phyloP scores from a whole-genome alignment of 2,888 invertebrate species.

The Ormia ochracea region DNA sequence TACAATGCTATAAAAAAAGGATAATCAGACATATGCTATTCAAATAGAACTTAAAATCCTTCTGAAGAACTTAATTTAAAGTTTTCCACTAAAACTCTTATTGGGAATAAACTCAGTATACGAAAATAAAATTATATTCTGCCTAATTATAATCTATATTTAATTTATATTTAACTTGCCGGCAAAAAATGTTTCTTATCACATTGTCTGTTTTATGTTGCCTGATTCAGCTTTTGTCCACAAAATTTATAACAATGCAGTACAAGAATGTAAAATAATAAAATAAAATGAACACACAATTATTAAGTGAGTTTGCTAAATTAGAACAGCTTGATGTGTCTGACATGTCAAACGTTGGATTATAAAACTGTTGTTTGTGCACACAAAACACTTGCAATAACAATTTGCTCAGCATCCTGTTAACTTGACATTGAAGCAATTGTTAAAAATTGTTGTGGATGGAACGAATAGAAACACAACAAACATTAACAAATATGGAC shows the following conservation, averaged over 20 bases:
- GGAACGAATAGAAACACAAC: constrained; percentile 12
- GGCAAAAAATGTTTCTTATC: too few species aligned
- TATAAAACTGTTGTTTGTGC: constrained; percentile 26
- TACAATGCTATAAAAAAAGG: too few species aligned
- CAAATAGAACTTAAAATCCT: too few species aligned
- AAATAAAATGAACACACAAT: constrained; percentile 5
- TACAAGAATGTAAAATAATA: neutral
- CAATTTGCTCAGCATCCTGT: constrained; percentile 70
- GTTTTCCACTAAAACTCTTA: too few species aligned
- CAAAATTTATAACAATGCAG: neutral
- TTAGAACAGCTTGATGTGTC: constrained; percentile 41
- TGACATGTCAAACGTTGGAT: constrained; percentile 49
- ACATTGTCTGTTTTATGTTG: neutral
- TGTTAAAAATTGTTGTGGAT: constrained; percentile 41
- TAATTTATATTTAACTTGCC: too few species aligned
- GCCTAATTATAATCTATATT: too few species aligned
- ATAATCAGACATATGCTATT: too few species aligned
- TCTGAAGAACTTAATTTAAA: too few species aligned
- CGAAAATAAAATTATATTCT: too few species aligned
- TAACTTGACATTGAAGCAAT: constrained; percentile 69
- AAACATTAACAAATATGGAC: constrained; percentile 4
- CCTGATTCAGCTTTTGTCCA: neutral
- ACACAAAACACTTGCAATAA: constrained; percentile 55
- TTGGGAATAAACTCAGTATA: too few species aligned
- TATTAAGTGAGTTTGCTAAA: constrained; percentile 48